Evolutionary conservation across 2,113 vertebrate species (phyloP).

Genomic region (Cyrtonyx montezumae): DNA sequence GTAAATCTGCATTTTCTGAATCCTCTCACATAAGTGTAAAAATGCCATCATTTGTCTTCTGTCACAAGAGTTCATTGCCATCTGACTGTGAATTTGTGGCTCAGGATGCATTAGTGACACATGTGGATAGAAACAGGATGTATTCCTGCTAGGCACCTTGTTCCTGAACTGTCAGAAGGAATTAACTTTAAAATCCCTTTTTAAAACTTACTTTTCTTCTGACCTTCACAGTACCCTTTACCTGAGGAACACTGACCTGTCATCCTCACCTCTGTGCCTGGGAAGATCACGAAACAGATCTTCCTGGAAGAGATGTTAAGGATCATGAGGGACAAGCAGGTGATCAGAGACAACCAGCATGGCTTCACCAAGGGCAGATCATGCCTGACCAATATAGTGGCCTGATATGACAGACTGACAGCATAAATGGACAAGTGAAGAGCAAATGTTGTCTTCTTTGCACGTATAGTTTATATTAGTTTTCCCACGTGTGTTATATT

Average conservation of each 20-base stretch:
- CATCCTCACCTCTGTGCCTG: no score
- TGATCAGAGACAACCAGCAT: not conserved
- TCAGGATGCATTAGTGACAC: not conserved
- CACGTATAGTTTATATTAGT: not conserved
- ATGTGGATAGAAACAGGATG: not conserved
- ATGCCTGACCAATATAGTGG: not conserved
- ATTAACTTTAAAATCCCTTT: not conserved
- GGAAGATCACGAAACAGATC: not conserved
- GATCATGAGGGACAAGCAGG: no score
- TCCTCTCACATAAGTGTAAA: not conserved
- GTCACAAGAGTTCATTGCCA: not conserved
- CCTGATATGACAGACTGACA: not conserved
- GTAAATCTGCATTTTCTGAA: not conserved
- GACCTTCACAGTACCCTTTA: not conserved
- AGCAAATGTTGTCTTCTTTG: not conserved
- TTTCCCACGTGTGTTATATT: not conserved
- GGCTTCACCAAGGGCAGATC: not conserved
- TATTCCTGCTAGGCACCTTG: not conserved
- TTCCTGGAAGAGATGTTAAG: not conserved
- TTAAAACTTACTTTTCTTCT: not conserved
- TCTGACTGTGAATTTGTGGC: not conserved
- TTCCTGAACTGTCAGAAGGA: not conserved
- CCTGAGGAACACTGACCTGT: not conserved
- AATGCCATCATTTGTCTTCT: not conserved
- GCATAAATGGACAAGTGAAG: not conserved